Conservation (phyloP, 2,888 invertebrate genomes). For the Leucophenga maculata region DNA sequence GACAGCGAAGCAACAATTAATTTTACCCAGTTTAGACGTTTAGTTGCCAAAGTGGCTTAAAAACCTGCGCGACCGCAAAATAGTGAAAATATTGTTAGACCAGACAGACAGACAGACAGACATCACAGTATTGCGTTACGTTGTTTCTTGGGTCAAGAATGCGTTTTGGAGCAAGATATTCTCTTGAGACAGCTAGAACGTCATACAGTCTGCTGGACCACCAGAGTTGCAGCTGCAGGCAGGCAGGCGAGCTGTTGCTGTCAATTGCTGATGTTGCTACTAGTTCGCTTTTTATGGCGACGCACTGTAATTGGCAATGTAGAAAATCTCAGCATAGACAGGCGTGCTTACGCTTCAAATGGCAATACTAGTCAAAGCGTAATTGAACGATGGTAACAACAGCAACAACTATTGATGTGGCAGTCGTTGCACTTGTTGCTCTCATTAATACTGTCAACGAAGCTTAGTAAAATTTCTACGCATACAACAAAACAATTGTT, state of each 20-base stretch:
- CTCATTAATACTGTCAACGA: conserved; percentile 6
- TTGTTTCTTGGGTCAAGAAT: conserved; percentile 40
- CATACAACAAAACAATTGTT: not conserved
- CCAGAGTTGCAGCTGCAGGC: conserved; percentile 51
- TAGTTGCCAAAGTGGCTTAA: not conserved
- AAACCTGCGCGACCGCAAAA: not conserved
- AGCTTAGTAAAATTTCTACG: conserved; percentile 18
- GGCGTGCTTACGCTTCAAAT: conserved; percentile 17
- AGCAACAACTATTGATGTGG: not conserved
- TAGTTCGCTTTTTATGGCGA: conserved; percentile 13
- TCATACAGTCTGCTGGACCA: conserved; percentile 43
- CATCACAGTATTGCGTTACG: no score
- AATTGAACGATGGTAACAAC: conserved; percentile 8
- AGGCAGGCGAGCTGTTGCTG: conserved; percentile 20
- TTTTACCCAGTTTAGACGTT: not conserved
- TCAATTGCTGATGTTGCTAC: conserved; percentile 24
- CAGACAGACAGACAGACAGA: conserved; percentile 14
- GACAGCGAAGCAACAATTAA: not conserved
- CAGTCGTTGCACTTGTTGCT: conserved; percentile 16
- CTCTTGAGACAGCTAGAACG: not conserved
- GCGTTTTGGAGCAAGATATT: conserved; percentile 40
- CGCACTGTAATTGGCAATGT: conserved; percentile 56
- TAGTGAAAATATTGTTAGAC: conserved; percentile 35
- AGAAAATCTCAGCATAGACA: conserved; percentile 45
- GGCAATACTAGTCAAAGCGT: conserved; percentile 3